A percentile compares a stretch with the other conserved stretches of the same genome.
These are phyloP conservation scores for Ephydatia muelleri DNA, from an alignment of 37 sponge, comb jelly and placozoan species.

Conservation along the genomic window DNA sequence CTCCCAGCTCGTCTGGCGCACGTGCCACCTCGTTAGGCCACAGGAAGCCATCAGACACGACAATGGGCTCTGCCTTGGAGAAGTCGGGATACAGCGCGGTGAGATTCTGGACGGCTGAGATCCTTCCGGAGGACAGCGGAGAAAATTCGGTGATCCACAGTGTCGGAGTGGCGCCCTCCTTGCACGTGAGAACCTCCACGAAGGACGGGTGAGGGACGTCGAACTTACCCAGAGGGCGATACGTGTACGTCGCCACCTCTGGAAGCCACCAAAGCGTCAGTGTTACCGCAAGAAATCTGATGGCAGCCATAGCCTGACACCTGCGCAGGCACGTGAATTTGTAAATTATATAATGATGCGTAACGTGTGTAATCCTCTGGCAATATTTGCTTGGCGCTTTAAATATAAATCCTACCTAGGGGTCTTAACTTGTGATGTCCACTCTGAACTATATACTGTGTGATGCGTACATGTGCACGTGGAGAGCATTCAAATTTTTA, in stretches of 20 bases:
- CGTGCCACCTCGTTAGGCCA: slow-evolving; percentile 39
- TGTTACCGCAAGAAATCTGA: too few relatives aligned
- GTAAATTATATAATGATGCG: too few relatives aligned
- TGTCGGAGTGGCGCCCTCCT: not conserved
- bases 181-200: slow-evolving; percentile 28
- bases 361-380: too few relatives aligned
- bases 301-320: too few relatives aligned
- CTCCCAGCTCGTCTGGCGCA: slow-evolving; percentile 41
- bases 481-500: too few relatives aligned
- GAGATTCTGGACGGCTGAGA: slow-evolving; percentile 21
- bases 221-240: slow-evolving; percentile 41
- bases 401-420: too few relatives aligned
- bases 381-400: too few relatives aligned
- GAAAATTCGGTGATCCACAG: slow-evolving; percentile 67
- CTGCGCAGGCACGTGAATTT: too few relatives aligned
- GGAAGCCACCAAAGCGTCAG: too few relatives aligned
- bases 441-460: too few relatives aligned
- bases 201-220: slow-evolving; percentile 36
- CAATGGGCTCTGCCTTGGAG: slow-evolving; percentile 17
- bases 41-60: slow-evolving; percentile 24
- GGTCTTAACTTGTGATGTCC: too few relatives aligned
- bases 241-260: not conserved
- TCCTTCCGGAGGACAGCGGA: slow-evolving; percentile 27
- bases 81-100: slow-evolving; percentile 22
- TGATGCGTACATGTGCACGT: too few relatives aligned